These are phyloP conservation scores for Pollimyrus isidori DNA, from an alignment of 2,113 vertebrate species.

Conservation along the genomic window DNA sequence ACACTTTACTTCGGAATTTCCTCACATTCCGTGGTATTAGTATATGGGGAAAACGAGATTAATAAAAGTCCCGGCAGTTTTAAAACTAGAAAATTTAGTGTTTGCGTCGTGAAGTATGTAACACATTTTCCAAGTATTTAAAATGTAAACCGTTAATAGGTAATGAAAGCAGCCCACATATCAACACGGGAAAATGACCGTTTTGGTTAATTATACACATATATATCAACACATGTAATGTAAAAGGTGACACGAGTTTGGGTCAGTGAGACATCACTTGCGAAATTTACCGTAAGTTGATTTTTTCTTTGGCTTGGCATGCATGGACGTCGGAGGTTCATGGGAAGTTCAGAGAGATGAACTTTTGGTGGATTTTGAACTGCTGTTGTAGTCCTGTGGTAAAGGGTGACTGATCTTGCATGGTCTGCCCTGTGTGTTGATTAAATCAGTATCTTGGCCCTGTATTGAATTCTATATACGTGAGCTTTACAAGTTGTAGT, in stretches of 20 bases:
- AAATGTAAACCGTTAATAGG: background rate
- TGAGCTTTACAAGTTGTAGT: too few relatives aligned
- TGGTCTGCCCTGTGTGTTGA: too few relatives aligned
- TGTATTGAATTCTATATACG: too few relatives aligned
- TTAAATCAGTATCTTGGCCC: too few relatives aligned
- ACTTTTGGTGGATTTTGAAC: background rate
- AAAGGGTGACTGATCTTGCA: too few relatives aligned
- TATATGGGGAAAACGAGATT: background rate
- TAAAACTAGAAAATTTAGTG: background rate
- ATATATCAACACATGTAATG: background rate
- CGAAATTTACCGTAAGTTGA: background rate
- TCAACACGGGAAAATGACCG: background rate
- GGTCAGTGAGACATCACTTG: background rate
- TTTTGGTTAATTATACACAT: background rate
- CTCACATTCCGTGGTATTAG: background rate
- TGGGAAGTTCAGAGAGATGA: background rate
- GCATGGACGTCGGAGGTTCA: background rate
- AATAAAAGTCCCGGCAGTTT: background rate
- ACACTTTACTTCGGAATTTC: background rate
- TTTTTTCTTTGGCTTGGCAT: background rate
- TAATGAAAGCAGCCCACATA: background rate
- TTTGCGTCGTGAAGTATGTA: background rate
- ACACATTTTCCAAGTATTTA: background rate
- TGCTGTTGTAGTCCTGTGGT: too few relatives aligned
- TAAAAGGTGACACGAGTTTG: background rate